Evolutionary conservation across 2,797 vertebrate species (phyloP), one percentile per base, ranked within the genome.

Genomic region (Columba guinea): DNA sequence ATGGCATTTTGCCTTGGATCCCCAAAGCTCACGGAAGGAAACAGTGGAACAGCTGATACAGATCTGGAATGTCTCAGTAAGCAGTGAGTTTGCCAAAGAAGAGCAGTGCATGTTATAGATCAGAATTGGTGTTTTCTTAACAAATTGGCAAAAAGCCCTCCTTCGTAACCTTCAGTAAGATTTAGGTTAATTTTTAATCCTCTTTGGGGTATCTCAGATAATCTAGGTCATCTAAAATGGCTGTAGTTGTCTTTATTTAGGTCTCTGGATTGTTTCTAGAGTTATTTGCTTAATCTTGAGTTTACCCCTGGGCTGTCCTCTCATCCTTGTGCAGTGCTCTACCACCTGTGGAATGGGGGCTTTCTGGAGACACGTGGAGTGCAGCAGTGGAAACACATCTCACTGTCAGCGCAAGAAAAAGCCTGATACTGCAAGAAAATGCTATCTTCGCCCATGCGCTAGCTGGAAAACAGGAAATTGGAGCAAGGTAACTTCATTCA

Each of bases 321-420:
- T 91, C 68, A 39, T 34, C 48, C 7, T 32, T 84, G 17, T 86
- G 56, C 95, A 99, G 99, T 99, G 99, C 87, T 99, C 99, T 14
- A 97, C 98, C 14, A 98, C 98, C 5, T 99, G 99, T 90, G 99
- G 98, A 30, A 96, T 98, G 27, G 99, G 99, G 13, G 98, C 98
- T 12, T 97, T 98, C 78, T 99, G 99, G 99, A 98, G 99, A 75
- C 94, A 78, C 0, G 98, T 99, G 10, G 84, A 89, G 75, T 99
- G 99, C 96, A 99, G 98, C 95, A 98, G 98, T 46, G 87, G 92
- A 70, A 97, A 95, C 3, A 96, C 97, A 3, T 94, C 97, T 21
- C 98, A 98, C 96, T 99, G 99, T 94, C 95, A 96, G 93, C 97
- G 87, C 60, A 75, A 81, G 27, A 98, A 98, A 95, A 99, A 98